Evolutionary conservation across 2,113 vertebrate genomes (phyloP).

Genomic region (Psilopogon haemacephalus): DNA sequence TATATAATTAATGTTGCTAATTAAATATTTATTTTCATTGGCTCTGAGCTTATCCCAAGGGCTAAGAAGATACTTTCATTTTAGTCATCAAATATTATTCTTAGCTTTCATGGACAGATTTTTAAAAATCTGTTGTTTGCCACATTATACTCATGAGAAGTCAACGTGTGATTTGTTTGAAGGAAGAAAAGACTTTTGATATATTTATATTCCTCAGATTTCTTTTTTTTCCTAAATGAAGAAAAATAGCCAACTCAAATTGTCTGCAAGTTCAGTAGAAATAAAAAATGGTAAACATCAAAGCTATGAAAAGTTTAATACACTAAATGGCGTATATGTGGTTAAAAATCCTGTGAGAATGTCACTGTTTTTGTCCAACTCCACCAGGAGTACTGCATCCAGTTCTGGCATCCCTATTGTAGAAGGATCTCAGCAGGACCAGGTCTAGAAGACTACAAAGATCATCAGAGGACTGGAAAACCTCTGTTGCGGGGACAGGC

Average conservation of each 20-base stretch:
- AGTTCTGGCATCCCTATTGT: too few relatives aligned
- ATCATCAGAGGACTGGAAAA: too few relatives aligned
- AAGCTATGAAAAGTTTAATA: background rate
- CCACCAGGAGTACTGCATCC: too few relatives aligned
- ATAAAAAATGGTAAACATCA: background rate
- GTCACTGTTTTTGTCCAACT: too few relatives aligned
- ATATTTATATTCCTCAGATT: background rate
- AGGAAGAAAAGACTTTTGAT: background rate
- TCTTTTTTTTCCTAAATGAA: background rate
- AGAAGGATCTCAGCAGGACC: too few relatives aligned
- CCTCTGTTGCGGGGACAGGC: too few relatives aligned
- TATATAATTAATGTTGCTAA: slow-evolving; percentile 75
- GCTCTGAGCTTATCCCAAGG: background rate
- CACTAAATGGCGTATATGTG: background rate
- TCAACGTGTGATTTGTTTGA: background rate
- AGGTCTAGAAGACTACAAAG: too few relatives aligned
- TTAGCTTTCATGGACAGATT: slow-evolving; percentile 5
- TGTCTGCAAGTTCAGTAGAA: background rate
- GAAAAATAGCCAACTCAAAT: background rate
- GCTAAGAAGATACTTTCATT: slow-evolving; percentile 16
- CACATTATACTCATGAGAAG: background rate
- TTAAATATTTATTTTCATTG: slow-evolving; percentile 9
- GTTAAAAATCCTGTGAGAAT: background rate
- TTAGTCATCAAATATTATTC: slow-evolving; percentile 40
- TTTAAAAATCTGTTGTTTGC: slow-evolving; percentile 25